Evolutionary conservation across 2,888 invertebrate genomes (phyloP), one percentile per base, ranked within the genome.

Genomic region (Lithophane socia): DNA sequence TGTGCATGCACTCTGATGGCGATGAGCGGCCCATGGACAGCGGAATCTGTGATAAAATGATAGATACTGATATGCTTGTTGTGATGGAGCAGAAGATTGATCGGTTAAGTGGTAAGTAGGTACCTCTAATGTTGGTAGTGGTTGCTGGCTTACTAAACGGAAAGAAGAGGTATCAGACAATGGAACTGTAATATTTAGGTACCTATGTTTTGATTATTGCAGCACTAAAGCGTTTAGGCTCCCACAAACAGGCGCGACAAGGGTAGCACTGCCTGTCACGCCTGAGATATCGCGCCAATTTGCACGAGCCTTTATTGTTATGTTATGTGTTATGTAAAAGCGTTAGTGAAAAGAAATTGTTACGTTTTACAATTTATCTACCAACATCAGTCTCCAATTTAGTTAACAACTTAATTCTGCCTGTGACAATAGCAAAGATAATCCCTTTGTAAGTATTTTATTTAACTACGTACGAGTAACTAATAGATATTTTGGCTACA

Each of bases 41-140:
- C 73, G 91, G 90, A 2, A 85, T 92, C 44, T 85, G 88, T 29
- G 89, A 92, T 69, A 81, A 73, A 63, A 87, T 87, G 37, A 56
- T 82, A 21, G 90, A 90, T 12, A 84, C 80, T 10, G 93, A 92
- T n/a, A 77, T 86, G 56, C 73, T 94, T 3, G 74, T 80, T 0
- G 86, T 88, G 12, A 85, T 95, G 84, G 95, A 95, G 69, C 87
- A 89, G 75, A 95, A 95, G 85, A 92, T 95, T 52, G 94, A 95
- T 80, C 90, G 89, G 10, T 80, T 95, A 44, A 93, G 85, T 61
- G 93, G 95, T 95, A 65, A 90, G 92, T 87, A 5, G 1, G 9
- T 21, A 54, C 21, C 18, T 54, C n/a, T 63, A 0, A 16, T n/a
- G 2, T 68, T 68, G 16, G 29, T 29, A 60, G 8, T 16, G 54